Base-by-base conservation (phyloP, 2,113 vertebrate species). In the Rhabdornis inornatus region DNA sequence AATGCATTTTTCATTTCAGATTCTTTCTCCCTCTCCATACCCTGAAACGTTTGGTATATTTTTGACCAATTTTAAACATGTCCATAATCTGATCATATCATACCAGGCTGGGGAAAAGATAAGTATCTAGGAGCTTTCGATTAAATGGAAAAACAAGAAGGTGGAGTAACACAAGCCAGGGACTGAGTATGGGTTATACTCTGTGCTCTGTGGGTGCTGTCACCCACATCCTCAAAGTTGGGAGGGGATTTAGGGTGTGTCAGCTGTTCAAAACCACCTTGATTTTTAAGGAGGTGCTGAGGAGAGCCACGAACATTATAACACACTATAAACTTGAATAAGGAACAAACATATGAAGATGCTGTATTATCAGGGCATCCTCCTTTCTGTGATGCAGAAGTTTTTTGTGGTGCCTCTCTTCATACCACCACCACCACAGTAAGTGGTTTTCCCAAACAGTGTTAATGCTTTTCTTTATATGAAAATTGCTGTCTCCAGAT, bases 1-100 rank as follows among this genome's bases (percentile, higher is more conserved):
- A 49, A 53, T 49, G 21, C 37, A 39, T 87, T 78, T 92, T 87
- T 82, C 40, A 82, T 95, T 87, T 89, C 53, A 61, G 37, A 68
- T 65, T n/a, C 25, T 89, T 94, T 92, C 52, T 92, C 35, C 57
- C 13, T 55, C 35, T 59, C 61, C 56, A 47, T 47, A 55, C 10
- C 6, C 24, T 78, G 28, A 65, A 83, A 75, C 19, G 3, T 77
- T 61, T 64, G 40, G 8, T 52, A 16, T 56, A 44, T 56, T 95
- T 95, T 91, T 78, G 49, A 53, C 61, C 25, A 64, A 22, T 72
- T 91, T 85, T 80, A 85, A 90, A 37, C 17, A 15, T 47, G 7
- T 56, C 31, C 56, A 14, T 91, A 68, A 61, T 37, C 6, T 24
- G 45, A 57, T 53, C 5, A 24, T 64, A 60, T 60, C 69, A 61